Conservation (phyloP, 2,113 vertebrate species). For the Hylia prasina region DNA sequence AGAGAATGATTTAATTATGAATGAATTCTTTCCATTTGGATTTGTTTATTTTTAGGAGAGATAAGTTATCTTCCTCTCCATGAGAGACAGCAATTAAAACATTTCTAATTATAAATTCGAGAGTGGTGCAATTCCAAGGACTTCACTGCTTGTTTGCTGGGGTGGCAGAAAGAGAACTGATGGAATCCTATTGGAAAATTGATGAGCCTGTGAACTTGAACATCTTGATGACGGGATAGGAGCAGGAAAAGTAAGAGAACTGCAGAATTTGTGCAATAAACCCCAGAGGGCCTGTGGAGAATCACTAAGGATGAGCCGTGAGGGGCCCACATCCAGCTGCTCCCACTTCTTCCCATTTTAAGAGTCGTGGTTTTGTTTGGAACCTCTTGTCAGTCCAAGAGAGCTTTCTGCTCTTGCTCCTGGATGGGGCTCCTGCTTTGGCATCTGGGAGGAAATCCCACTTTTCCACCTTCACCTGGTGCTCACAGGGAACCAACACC, state of each 20-base stretch:
- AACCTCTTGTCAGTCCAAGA: too few relatives aligned
- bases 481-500: not conserved
- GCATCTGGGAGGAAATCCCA: not conserved
- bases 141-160: not conserved
- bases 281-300: not conserved
- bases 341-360: not conserved
- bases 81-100: not conserved
- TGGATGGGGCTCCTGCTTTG: not conserved
- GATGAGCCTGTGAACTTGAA: not conserved
- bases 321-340: not conserved
- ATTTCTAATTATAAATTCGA: conserved; percentile 1
- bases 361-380: not conserved
- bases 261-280: not conserved
- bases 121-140: not conserved
- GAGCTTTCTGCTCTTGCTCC: not conserved
- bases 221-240: not conserved
- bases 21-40: conserved; percentile 32
- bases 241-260: not conserved
- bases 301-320: not conserved
- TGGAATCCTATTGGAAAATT: not conserved
- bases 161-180: not conserved
- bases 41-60: conserved; percentile 34
- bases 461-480: accelerated
- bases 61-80: conserved; percentile 43
- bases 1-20: conserved; percentile 46